Percentiles rank a stretch among this genome's conserved stretches.
Conservation (phyloP, 1,140 invertebrate genomes). For the Nilaparvata lugens region DNA sequence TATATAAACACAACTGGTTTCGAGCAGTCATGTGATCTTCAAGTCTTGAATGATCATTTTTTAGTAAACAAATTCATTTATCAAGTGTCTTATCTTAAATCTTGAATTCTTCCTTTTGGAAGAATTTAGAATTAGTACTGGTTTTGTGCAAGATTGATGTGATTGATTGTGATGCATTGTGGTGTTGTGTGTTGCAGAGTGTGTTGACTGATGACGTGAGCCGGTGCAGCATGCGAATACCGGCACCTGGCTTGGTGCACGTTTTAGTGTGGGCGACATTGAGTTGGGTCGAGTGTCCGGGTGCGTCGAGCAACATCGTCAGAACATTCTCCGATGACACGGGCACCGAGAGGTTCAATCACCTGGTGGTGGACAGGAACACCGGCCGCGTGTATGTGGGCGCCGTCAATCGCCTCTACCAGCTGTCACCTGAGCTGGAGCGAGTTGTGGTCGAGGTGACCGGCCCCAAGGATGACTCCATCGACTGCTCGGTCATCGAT, state of each 20-base stretch:
- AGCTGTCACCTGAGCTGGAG: constrained; percentile 77
- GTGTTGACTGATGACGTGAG: constrained; percentile 17
- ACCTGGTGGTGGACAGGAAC: constrained; percentile 84
- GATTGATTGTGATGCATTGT: too few relatives aligned
- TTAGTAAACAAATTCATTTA: too few relatives aligned
- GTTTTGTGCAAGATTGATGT: too few relatives aligned
- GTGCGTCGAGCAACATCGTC: constrained; percentile 43
- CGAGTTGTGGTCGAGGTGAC: constrained; percentile 69
- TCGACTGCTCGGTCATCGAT: constrained; percentile 78
- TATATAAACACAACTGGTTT: too few relatives aligned
- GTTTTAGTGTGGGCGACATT: constrained; percentile 13
- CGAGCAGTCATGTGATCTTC: too few relatives aligned
- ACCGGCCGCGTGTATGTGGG: constrained; percentile 88
- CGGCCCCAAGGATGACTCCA: constrained; percentile 82
- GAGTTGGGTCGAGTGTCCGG: constrained; percentile 1
- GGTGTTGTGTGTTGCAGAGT: not conserved
- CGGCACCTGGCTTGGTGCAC: constrained; percentile 8
- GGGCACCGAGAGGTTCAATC: constrained; percentile 58
- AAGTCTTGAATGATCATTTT: too few relatives aligned
- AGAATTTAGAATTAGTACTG: too few relatives aligned
- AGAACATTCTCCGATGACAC: constrained; percentile 48
- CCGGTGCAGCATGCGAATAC: constrained; percentile 16
- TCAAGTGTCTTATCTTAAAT: too few relatives aligned
- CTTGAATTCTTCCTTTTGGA: too few relatives aligned
- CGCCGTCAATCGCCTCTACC: constrained; percentile 87